Evolutionary conservation across 2,113 vertebrate genomes (phyloP).

Genomic region (Pavo muticus): DNA sequence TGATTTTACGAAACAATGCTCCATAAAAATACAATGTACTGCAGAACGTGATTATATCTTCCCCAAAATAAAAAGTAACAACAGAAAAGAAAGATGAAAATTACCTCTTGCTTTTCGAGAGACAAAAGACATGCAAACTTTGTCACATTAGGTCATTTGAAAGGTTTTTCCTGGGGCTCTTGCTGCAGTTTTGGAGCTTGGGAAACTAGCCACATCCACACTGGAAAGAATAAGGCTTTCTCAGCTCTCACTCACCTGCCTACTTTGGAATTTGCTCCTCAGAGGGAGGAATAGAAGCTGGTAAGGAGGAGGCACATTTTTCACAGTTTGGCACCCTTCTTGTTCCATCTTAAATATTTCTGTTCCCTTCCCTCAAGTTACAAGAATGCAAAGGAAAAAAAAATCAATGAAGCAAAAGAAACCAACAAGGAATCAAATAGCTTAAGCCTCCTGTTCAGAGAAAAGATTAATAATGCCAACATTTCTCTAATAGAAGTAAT

Average conservation of each 20-base stretch:
- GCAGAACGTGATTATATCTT: constrained; percentile 19
- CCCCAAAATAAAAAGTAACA: background rate
- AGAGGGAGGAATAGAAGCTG: background rate
- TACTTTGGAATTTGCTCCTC: background rate
- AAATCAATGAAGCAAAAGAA: constrained; percentile 1
- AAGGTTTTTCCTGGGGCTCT: background rate
- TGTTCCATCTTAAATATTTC: background rate
- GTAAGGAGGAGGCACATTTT: background rate
- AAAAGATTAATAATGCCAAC: background rate
- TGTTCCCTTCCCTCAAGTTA: background rate
- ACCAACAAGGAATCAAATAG: background rate
- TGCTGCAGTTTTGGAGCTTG: background rate
- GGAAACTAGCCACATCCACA: background rate
- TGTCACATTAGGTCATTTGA: background rate
- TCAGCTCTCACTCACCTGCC: background rate
- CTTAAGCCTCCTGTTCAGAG: background rate
- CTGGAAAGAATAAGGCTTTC: background rate
- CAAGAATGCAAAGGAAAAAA: constrained; percentile 25
- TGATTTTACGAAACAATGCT: constrained; percentile 61
- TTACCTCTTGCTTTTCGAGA: constrained; percentile 44
- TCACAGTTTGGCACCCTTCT: background rate
- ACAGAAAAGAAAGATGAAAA: constrained; percentile 3
- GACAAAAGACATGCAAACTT: background rate
- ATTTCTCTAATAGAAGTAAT: background rate
- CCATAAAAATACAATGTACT: constrained; percentile 52